A percentile compares a stretch with the other conserved stretches of the same genome.
These are phyloP conservation scores for Pipistrellus nathusii DNA, from an alignment of 2,797 vertebrate genomes.

Conservation along the genomic window DNA sequence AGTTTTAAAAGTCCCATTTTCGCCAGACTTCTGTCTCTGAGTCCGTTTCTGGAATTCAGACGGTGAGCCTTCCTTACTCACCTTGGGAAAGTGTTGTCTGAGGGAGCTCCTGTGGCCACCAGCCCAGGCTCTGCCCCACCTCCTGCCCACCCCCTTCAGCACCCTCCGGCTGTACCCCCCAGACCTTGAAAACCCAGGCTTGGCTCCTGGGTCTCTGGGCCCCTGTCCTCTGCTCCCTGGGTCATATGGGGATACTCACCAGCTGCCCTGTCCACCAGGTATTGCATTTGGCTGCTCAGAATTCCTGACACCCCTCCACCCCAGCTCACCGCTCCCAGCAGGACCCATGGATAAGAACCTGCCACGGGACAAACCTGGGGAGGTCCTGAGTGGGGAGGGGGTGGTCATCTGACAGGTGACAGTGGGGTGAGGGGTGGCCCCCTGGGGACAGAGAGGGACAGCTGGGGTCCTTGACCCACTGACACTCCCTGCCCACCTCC, in stretches of 20 bases:
- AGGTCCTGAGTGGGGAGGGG: no score
- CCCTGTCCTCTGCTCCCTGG: background rate
- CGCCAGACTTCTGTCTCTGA: no score
- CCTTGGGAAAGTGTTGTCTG: background rate
- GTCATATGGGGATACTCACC: background rate
- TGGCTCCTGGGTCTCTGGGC: no score
- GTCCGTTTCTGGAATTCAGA: no score
- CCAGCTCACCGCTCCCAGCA: background rate
- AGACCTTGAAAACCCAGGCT: no score
- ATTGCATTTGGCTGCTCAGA: background rate
- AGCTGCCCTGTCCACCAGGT: no score
- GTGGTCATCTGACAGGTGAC: background rate
- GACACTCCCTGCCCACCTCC: background rate
- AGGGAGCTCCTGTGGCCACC: background rate
- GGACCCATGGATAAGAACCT: background rate
- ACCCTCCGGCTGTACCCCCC: no score
- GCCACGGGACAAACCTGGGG: background rate
- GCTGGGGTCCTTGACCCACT: background rate
- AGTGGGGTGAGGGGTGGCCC: no score
- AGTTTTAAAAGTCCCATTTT: no score
- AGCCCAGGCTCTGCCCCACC: no score
- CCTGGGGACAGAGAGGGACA: background rate
- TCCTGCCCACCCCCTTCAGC: background rate
- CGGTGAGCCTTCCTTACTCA: background rate
- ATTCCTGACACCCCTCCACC: background rate